These are phyloP conservation scores for Plodia interpunctella DNA, from an alignment of 1,140 invertebrate genomes.

Conservation along the genomic window DNA sequence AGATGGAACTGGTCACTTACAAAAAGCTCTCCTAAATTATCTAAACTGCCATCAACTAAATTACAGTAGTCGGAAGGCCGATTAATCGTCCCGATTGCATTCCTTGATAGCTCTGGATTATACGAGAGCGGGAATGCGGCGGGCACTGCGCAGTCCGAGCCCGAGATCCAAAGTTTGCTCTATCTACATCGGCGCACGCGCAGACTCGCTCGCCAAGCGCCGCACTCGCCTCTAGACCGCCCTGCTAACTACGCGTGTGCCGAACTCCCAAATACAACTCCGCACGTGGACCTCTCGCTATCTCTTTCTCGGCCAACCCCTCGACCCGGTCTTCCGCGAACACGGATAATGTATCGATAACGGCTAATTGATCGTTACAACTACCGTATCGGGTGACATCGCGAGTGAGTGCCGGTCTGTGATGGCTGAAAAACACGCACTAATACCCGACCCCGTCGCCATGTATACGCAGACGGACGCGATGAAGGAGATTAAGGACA, in stretches of 20 bases:
- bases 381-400: constrained; percentile 29
- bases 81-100: constrained; percentile 7
- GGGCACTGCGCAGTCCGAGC: neutral
- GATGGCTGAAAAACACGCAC: constrained; percentile 54
- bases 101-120: constrained; percentile 4
- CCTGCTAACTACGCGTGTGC: constrained; percentile 41
- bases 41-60: constrained; percentile 4
- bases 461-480: constrained; percentile 60
- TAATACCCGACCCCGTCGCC: constrained; percentile 45
- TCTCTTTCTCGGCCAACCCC: constrained; percentile 24
- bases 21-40: neutral
- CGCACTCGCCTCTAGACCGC: constrained; percentile 42
- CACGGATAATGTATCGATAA: constrained; percentile 53
- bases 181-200: constrained; percentile 15
- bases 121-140: neutral
- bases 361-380: constrained; percentile 33
- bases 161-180: constrained; percentile 1
- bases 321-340: constrained; percentile 40
- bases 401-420: constrained; percentile 49
- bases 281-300: constrained; percentile 34
- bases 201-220: constrained; percentile 19
- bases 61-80: neutral
- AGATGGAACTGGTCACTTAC: neutral
- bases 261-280: constrained; percentile 24
- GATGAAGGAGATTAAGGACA: constrained; percentile 55